Base-by-base conservation (phyloP, 2,113 vertebrate species). In the Alethe castanea region DNA sequence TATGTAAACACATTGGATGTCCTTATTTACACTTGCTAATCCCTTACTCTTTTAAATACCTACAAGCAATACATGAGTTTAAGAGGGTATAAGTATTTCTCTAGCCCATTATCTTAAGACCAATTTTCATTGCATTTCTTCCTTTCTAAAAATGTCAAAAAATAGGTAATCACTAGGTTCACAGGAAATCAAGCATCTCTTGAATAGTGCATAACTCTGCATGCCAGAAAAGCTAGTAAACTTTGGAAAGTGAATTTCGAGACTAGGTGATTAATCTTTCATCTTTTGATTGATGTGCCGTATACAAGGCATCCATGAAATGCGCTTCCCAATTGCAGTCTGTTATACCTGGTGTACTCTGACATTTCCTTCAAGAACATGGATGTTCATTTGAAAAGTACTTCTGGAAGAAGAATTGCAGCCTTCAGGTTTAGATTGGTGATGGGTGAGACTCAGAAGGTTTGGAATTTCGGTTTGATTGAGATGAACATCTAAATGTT, bases 321-420 rank as follows among this genome's bases (percentile, higher is more conserved):
- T 45, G 31, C 70, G 14, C 53, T 89, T 86, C 57, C 88, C 19
- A 87, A 40, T 25, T 65, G 29, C 36, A 72, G 48, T 14, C 65
- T 86, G 69, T 85, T 80, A 80, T 65, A 81, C 12, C n/a, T 69
- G 56, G 24, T 67, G 13, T 79, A 24, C 44, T 42, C 61, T 94
- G 94, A 97, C 81, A 94, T 90, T 94, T 94, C 59, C 66, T 91
- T 94, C 84, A 90, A 76, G 70, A 48, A 19, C 23, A 24, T 23
- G 61, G 61, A 84, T 26, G 3, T 84, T 84, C 62, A 65, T 92
- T 84, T 95, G n/a, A 92, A 93, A 85, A 82, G 23, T 66, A 33
- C 72, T 79, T 66, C 61, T 14, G 2, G 54, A 59, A 57, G 36
- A 19, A 80, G 78, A 87, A 73, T 33, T 90, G 19, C 57, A 85